phyloP scores from a whole-genome alignment of 2,888 invertebrate genomes.

The Dromius quadrimaculatus region DNA sequence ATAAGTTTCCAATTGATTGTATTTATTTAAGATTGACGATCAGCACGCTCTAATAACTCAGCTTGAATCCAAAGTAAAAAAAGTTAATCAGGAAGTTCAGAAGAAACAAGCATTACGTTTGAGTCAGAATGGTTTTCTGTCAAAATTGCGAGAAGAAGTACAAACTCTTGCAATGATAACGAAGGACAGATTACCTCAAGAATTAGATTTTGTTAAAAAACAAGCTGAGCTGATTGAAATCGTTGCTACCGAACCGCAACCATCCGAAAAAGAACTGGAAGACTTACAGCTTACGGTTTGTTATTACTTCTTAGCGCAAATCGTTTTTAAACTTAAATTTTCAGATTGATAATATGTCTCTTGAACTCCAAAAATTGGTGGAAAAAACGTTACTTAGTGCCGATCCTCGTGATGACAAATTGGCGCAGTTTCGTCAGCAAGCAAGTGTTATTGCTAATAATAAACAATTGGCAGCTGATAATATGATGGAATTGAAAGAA shows the following conservation, averaged over 20 bases:
- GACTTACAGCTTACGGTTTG: slow-evolving; percentile 23
- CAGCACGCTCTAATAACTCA: slow-evolving; percentile 31
- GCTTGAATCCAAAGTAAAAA: slow-evolving; percentile 31
- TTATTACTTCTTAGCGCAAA: background rate
- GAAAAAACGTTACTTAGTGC: slow-evolving; percentile 77
- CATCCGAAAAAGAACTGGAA: slow-evolving; percentile 54
- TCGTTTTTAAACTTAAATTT: slow-evolving; percentile 2
- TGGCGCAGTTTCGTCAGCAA: slow-evolving; percentile 88
- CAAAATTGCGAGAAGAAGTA: slow-evolving; percentile 75
- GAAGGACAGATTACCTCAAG: slow-evolving; percentile 80
- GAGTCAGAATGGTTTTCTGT: slow-evolving; percentile 69
- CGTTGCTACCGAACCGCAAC: slow-evolving; percentile 75
- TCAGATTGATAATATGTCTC: slow-evolving; percentile 69
- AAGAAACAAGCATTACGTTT: slow-evolving; percentile 52
- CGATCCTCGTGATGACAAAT: slow-evolving; percentile 78
- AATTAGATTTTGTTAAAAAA: slow-evolving; percentile 73
- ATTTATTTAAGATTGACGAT: slow-evolving; percentile 30
- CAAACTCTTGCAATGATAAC: slow-evolving; percentile 65
- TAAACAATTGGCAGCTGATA: slow-evolving; percentile 80
- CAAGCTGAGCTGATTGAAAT: slow-evolving; percentile 78
- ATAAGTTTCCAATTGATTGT: background rate
- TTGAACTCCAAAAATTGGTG: slow-evolving; percentile 79
- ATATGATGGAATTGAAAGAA: slow-evolving; percentile 75
- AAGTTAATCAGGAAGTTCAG: slow-evolving; percentile 24
- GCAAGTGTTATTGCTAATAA: slow-evolving; percentile 83